These are phyloP conservation scores for Myiozetetes cayanensis DNA, from an alignment of 2,113 vertebrate species.

Conservation along the genomic window DNA sequence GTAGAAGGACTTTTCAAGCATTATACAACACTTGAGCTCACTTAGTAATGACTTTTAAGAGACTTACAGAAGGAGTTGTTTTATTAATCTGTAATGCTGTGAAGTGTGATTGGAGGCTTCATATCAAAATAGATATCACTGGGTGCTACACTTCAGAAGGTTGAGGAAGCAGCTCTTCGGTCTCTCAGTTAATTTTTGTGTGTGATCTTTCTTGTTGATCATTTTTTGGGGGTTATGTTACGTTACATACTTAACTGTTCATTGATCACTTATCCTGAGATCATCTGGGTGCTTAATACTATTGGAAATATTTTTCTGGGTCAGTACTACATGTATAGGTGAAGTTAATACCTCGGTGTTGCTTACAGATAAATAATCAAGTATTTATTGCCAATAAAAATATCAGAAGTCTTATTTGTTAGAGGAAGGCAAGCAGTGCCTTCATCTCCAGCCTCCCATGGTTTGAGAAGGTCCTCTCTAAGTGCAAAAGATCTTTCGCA, in stretches of 20 bases:
- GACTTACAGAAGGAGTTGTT: constrained; percentile 16
- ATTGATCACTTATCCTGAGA: constrained; percentile 5
- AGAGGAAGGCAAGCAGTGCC: neutral
- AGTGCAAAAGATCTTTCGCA: neutral
- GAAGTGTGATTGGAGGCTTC: constrained; percentile 29
- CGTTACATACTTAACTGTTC: constrained; percentile 24
- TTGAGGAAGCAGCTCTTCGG: constrained; percentile 9
- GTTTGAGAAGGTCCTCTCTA: neutral
- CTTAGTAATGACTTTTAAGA: constrained; percentile 36
- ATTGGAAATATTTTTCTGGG: neutral
- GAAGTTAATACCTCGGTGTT: neutral
- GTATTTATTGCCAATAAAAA: neutral
- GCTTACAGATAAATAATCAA: neutral
- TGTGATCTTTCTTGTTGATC: constrained; percentile 40
- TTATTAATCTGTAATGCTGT: neutral
- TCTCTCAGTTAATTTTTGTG: constrained; percentile 27
- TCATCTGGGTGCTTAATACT: constrained; percentile 55
- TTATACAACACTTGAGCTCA: constrained; percentile 34
- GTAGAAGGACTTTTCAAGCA: constrained; percentile 24
- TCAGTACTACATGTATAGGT: neutral
- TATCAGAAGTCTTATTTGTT: neutral
- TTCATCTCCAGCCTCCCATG: neutral
- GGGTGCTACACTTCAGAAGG: neutral
- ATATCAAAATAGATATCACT: neutral
- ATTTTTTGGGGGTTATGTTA: constrained; percentile 10